Evolutionary conservation across 2,113 vertebrate genomes (phyloP), one percentile per base, ranked within the genome.

Genomic region (Cnemophilus loriae): DNA sequence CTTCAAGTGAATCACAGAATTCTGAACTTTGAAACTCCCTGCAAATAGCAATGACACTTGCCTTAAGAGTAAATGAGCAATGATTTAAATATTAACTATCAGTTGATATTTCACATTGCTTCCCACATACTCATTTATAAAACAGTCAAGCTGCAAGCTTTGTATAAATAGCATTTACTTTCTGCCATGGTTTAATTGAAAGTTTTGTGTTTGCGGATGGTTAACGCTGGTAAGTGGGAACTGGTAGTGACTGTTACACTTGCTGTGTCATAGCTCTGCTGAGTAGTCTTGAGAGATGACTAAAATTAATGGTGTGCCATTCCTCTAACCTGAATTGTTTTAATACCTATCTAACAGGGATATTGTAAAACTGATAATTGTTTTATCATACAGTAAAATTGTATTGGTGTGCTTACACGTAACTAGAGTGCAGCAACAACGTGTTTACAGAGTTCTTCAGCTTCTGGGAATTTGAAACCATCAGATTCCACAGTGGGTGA

Each of bases 81-180:
- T 8, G 9, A 90, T 87, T 93, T 91, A 71, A 94, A 87, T 94
- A 95, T 87, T 95, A 96, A 92, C 69, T 84, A 82, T 80, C 84
- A 84, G 61, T 67, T 94, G 81, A 67, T 94, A 91, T 93, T 94
- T 93, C 74, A 78, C 82, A 79, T 71, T 8, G 21, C 47, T 95
- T 92, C 91, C 75, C 71, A 92, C 71, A 37, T 75, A 39, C 32
- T 85, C 53, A 79, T 87, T 93, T 95, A 46, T 85, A 87, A 89
- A 93, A 59, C 44, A 64, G 35, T 76, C 85, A 67, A 79, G 64
- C 69, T 82, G 56, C 76, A 84, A 84, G 64, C 74, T 93, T 46
- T 75, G 44, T 87, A 87, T 87, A 95, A 95, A 89, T 89, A 96
- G 84, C 42, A 63, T 81, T 91, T 84, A 69, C 77, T 65, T 86